phyloP scores from a whole-genome alignment of 2,888 invertebrate genomes.

The Oasisia sp. region DNA sequence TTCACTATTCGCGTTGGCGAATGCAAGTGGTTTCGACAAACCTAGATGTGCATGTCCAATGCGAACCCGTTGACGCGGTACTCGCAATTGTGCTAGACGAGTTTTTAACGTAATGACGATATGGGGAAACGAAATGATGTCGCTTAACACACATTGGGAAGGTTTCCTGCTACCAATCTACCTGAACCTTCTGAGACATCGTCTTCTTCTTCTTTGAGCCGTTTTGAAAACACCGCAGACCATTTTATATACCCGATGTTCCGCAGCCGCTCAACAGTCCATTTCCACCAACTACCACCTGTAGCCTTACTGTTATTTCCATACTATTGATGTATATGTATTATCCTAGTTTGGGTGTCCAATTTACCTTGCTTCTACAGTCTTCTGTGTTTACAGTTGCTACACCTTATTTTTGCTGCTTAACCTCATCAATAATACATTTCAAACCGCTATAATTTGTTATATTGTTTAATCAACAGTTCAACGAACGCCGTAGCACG shows the following conservation, averaged over 20 bases:
- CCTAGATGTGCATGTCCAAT: background rate
- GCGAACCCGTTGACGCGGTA: too few species aligned
- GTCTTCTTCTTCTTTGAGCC: background rate
- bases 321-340: background rate
- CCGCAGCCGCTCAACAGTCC: background rate
- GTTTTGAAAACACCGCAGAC: background rate
- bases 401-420: background rate
- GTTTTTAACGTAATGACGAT: background rate
- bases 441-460: background rate
- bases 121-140: background rate
- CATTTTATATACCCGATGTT: background rate
- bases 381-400: background rate
- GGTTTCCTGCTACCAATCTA: background rate
- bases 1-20: background rate
- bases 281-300: background rate
- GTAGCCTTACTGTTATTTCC: background rate
- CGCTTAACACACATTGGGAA: background rate
- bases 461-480: background rate
- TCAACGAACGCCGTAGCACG: background rate
- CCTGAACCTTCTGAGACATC: background rate
- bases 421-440: background rate
- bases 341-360: background rate
- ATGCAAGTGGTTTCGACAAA: background rate
- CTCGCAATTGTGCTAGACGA: background rate
- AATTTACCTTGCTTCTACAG: background rate